Evolutionary conservation across 2,113 vertebrate species (phyloP).

Genomic region (Salvelinus alpinus): DNA sequence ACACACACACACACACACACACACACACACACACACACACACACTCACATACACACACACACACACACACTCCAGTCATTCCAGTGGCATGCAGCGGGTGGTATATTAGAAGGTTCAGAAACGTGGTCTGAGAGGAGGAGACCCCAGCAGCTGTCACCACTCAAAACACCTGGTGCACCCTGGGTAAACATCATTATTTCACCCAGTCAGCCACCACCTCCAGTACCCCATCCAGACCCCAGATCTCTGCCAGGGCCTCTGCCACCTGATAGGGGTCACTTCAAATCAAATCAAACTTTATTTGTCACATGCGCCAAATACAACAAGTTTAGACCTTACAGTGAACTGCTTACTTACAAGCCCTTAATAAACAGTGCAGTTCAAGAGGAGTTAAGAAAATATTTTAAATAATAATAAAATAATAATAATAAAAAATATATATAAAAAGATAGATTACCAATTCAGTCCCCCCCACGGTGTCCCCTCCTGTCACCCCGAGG

Average conservation of each 20-base stretch:
- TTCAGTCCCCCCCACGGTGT: not conserved
- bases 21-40: conserved; percentile 21
- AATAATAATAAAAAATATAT: too few species aligned
- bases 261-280: not conserved
- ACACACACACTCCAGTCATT: not conserved
- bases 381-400: too few species aligned
- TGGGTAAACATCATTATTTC: conserved; percentile 6
- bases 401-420: too few species aligned
- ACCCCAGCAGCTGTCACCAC: conserved; percentile 3
- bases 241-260: not conserved
- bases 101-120: not conserved
- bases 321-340: too few species aligned
- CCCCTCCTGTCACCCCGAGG: not conserved
- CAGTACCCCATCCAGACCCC: not conserved
- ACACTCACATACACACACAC: not conserved
- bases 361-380: too few species aligned
- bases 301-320: too few species aligned
- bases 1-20: conserved; percentile 24
- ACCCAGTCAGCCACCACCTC: not conserved
- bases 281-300: too few species aligned
- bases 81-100: not conserved
- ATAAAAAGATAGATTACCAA: too few species aligned
- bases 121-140: not conserved
- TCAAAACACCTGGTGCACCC: conserved; percentile 6
- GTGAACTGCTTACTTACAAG: too few species aligned